Evolutionary conservation across 1,140 invertebrate species (phyloP).

Genomic region (Scaptodrosophila lebanonensis): DNA sequence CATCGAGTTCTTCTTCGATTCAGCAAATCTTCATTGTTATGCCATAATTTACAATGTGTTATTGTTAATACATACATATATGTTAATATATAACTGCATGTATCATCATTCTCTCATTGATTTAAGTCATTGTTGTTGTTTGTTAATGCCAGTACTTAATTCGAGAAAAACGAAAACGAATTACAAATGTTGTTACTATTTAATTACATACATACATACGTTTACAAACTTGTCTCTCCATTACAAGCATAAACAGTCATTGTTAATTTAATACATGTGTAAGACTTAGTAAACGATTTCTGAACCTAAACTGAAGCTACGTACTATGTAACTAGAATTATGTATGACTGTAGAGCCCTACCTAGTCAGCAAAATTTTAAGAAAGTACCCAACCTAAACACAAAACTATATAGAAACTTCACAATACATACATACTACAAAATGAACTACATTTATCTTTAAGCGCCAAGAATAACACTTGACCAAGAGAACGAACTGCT

Average conservation of each 20-base stretch:
- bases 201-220: no score
- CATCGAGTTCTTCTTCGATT: conserved; percentile 66
- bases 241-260: conserved; percentile 44
- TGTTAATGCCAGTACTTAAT: conserved; percentile 69
- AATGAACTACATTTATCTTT: no score
- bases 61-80: conserved; percentile 9
- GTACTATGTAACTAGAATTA: conserved; percentile 10
- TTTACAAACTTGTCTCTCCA: conserved; percentile 50
- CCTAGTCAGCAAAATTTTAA: no score
- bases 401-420: no score
- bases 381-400: no score
- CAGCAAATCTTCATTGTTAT: conserved; percentile 62
- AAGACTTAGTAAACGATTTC: conserved; percentile 51
- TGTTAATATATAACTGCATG: conserved; percentile 1
- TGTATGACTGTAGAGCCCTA: no score
- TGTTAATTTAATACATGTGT: conserved; percentile 72
- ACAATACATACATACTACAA: no score
- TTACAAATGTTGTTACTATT: conserved; percentile 21
- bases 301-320: conserved; percentile 1
- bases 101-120: conserved; percentile 39
- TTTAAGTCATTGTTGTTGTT: conserved; percentile 65
- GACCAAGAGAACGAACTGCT: no score
- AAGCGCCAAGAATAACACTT: no score
- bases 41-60: conserved; percentile 40
- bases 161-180: conserved; percentile 8